Base-by-base conservation (phyloP, 2,797 vertebrate genomes). In the Spondyliosoma cantharus region DNA sequence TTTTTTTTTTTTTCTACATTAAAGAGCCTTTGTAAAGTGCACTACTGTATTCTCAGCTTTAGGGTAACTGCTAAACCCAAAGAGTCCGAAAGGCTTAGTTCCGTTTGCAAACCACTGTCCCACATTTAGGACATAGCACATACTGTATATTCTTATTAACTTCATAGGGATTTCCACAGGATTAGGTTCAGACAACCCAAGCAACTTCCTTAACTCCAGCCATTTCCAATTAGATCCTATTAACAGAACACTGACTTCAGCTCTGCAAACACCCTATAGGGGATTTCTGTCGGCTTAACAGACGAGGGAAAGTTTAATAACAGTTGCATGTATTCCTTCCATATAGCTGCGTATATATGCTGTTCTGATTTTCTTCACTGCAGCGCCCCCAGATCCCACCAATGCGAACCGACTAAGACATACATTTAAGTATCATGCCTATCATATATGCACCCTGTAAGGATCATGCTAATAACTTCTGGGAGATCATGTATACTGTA, bases 201-300 rank as follows among this genome's bases (percentile, higher is more conserved):
- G 89, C 86, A 90, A 90, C 91, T 91, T 91, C 72, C 74, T 87
- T 79, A 90, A 91, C 80, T 84, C 81, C 79, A 82, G 68, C 83
- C 88, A 90, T 87, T 92, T 86, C 87, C 88, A 90, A 91, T 93
- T 92, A 93, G 84, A 93, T 92, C 83, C 87, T 87, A 86, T 91
- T 90, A 91, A 88, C 89, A 86, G 81, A 88, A 90, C 86, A 91
- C 83, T 89, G 90, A 87, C 84, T 91, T 85, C 72, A 79, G 84
- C 76, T 83, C 77, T 74, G 86, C 82, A 89, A 88, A 87, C 78
- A 82, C 79, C 87, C 82, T 84, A 86, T 87, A 86, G 78, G 85
- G 89, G 82, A 86, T 88, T 91, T 90, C 67, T 53, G 27, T 84
- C 81, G 49, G 89, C 86, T 92, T 80, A 86, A 78, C 32, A 56